Conservation (phyloP, 2,797 vertebrate genomes). For the Anabacerthia variegaticeps region DNA sequence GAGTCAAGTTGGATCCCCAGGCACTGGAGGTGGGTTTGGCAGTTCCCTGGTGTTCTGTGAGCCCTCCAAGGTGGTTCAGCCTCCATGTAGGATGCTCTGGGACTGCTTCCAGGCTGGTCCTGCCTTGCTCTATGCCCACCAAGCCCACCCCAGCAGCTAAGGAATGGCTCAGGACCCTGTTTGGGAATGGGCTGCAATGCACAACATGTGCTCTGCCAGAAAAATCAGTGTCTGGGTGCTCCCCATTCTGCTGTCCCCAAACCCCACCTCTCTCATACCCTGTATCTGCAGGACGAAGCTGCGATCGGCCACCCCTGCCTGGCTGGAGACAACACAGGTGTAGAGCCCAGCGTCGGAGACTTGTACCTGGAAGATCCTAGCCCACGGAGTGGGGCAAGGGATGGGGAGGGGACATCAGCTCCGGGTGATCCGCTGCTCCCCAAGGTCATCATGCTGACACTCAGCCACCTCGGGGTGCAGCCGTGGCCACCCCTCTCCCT, state of each 20-base stretch:
- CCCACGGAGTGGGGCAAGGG: fast-evolving
- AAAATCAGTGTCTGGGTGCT: fast-evolving
- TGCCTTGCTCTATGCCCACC: background rate
- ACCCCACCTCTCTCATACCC: slow-evolving; percentile 62
- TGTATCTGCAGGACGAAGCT: slow-evolving; percentile 86
- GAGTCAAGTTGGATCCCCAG: background rate
- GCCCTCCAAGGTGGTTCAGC: background rate
- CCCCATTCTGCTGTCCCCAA: fast-evolving
- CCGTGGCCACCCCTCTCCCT: fast-evolving
- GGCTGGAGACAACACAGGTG: slow-evolving; percentile 86
- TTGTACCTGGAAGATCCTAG: slow-evolving; percentile 87
- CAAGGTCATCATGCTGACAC: background rate
- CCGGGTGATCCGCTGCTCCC: fast-evolving
- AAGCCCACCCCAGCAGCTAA: fast-evolving
- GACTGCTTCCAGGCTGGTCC: background rate
- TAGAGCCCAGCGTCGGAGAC: slow-evolving; percentile 85
- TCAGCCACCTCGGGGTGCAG: background rate
- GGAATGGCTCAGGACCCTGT: background rate
- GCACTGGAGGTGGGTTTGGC: background rate
- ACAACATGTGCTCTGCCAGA: fast-evolving
- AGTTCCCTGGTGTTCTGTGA: fast-evolving
- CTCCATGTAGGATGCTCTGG: background rate
- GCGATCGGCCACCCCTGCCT: slow-evolving; percentile 83
- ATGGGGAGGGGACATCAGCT: background rate
- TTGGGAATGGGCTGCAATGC: background rate